phyloP scores from a whole-genome alignment of 2,113 vertebrate genomes.

The Arvicanthis niloticus region DNA sequence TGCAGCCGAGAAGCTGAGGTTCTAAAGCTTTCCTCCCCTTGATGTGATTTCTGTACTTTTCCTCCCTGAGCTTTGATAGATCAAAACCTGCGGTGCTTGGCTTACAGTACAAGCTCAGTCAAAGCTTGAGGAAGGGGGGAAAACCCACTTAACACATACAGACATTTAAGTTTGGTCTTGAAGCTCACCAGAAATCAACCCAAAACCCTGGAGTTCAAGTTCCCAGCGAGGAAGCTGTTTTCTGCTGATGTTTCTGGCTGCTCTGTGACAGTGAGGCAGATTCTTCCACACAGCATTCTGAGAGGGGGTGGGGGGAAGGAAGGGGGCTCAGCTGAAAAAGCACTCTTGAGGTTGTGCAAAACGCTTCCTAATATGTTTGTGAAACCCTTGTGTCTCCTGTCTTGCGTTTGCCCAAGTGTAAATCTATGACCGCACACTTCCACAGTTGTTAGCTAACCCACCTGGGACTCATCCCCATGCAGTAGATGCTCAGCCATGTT shows the following conservation, averaged over 20 bases:
- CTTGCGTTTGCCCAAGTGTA: background rate
- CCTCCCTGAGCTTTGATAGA: background rate
- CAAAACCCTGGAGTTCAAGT: background rate
- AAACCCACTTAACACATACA: background rate
- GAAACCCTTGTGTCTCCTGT: background rate
- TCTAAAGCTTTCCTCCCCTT: background rate
- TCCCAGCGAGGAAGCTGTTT: background rate
- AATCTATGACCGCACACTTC: background rate
- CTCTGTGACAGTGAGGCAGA: background rate
- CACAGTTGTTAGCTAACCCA: slow-evolving; percentile 31
- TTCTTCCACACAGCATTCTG: background rate
- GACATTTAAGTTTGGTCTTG: slow-evolving; percentile 11
- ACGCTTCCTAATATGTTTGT: slow-evolving; percentile 27
- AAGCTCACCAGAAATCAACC: background rate
- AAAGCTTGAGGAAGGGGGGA: background rate
- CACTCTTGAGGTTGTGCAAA: slow-evolving; percentile 49
- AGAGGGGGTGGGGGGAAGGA: too few species aligned
- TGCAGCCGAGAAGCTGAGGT: background rate
- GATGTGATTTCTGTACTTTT: background rate
- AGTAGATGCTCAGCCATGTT: background rate
- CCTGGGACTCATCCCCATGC: background rate
- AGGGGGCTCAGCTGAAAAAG: slow-evolving; percentile 30
- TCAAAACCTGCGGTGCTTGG: background rate
- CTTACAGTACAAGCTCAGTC: background rate
- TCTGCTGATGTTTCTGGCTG: background rate